Conservation (phyloP, 1,140 invertebrate species). For the Littorina saxatilis region DNA sequence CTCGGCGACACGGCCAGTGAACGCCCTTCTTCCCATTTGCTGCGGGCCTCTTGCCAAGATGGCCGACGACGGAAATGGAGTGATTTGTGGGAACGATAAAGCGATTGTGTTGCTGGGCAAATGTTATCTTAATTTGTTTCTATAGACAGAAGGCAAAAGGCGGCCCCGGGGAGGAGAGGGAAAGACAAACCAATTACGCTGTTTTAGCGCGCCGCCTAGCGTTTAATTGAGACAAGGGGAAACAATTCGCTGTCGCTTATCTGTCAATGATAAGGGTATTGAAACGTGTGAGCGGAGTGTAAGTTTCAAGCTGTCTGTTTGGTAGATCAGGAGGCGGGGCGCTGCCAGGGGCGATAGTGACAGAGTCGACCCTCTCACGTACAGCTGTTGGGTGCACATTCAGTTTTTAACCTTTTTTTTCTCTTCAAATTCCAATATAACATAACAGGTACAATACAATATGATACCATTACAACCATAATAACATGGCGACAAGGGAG, state of each 20-base stretch:
- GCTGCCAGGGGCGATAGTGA: too few species aligned
- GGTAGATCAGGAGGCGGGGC: too few species aligned
- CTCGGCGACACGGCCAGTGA: not conserved
- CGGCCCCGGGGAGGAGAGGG: not conserved
- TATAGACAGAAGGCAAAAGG: not conserved
- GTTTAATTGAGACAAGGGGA: conserved; percentile 19
- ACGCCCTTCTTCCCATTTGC: conserved; percentile 29
- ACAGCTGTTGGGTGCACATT: not conserved
- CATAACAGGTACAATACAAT: too few species aligned
- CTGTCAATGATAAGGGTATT: conserved; percentile 2
- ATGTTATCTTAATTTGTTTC: conserved; percentile 32
- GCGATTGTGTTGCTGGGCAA: conserved; percentile 22
- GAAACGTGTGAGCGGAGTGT: not conserved
- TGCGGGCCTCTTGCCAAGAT: conserved; percentile 27
- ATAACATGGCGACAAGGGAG: too few species aligned
- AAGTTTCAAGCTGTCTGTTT: too few species aligned
- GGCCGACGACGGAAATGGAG: conserved; percentile 23
- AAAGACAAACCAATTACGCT: too few species aligned
- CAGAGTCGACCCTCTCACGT: too few species aligned
- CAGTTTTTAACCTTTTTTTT: too few species aligned
- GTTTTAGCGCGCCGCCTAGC: not conserved
- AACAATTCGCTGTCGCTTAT: not conserved
- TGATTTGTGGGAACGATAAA: conserved; percentile 21
- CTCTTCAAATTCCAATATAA: too few species aligned
- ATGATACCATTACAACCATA: too few species aligned